These are phyloP conservation scores for Tolypeutes matacus DNA, from an alignment of 2,797 vertebrate species.

Conservation along the genomic window DNA sequence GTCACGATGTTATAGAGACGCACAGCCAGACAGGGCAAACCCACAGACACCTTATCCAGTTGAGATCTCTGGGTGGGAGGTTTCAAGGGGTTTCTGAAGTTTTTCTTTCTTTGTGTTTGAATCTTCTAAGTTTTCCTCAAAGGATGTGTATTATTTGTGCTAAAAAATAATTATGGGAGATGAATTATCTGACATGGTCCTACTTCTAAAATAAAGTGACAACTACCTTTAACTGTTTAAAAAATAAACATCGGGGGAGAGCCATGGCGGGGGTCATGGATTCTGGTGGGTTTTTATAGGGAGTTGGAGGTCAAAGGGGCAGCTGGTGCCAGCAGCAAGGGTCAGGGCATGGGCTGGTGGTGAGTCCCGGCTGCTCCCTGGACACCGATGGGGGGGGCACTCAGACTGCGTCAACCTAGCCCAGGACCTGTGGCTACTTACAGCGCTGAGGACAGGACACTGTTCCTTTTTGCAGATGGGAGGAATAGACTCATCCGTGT, in stretches of 20 bases:
- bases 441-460: not conserved
- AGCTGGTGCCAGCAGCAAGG: too few relatives aligned
- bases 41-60: too few relatives aligned
- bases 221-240: too few relatives aligned
- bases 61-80: not conserved
- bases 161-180: not conserved
- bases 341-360: not conserved
- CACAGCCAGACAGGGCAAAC: not conserved
- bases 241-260: not conserved
- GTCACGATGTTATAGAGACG: not conserved
- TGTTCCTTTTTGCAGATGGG: too few relatives aligned
- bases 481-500: too few relatives aligned
- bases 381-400: not conserved
- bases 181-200: too few relatives aligned
- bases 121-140: slow-evolving; percentile 58
- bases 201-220: too few relatives aligned
- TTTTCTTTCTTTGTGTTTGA: slow-evolving; percentile 5
- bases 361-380: not conserved
- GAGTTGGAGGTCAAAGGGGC: not conserved
- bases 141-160: slow-evolving; percentile 7
- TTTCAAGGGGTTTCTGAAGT: too few relatives aligned
- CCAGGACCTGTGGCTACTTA: not conserved
- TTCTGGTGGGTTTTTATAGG: not conserved
- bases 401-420: not conserved
- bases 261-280: not conserved